These are phyloP conservation scores for Hemistola chrysoprasaria DNA, from an alignment of 2,888 invertebrate genomes.

Conservation along the genomic window DNA sequence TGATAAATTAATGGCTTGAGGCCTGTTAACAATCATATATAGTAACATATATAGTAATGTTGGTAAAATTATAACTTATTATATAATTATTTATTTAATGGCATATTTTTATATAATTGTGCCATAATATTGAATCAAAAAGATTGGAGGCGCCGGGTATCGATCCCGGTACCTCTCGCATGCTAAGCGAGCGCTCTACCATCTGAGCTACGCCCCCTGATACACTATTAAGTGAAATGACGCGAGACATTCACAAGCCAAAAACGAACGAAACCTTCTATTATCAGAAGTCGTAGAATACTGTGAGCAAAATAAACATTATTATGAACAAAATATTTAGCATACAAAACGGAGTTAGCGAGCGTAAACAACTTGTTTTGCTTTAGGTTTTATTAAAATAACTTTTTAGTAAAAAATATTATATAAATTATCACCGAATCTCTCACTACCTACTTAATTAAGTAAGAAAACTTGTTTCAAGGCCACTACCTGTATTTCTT, in stretches of 20 bases:
- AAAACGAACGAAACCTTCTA: too few relatives aligned
- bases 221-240: too few relatives aligned
- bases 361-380: slow-evolving; percentile 13
- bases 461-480: slow-evolving; percentile 7
- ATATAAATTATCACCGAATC: slow-evolving; percentile 5
- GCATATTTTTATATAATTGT: too few relatives aligned
- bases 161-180: slow-evolving; percentile 82
- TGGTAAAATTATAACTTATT: too few relatives aligned
- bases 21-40: too few relatives aligned
- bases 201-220: slow-evolving; percentile 83
- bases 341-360: not conserved
- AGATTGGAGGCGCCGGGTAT: slow-evolving; percentile 79
- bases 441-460: not conserved
- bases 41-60: too few relatives aligned
- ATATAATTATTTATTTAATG: too few relatives aligned
- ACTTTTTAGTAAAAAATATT: slow-evolving; percentile 1
- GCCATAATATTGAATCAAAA: too few relatives aligned
- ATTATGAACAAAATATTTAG: too few relatives aligned
- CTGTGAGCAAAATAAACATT: too few relatives aligned
- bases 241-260: too few relatives aligned
- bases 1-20: slow-evolving; percentile 3
- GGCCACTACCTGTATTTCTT: slow-evolving; percentile 13
- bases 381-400: slow-evolving; percentile 5
- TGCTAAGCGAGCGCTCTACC: slow-evolving; percentile 83
- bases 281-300: too few relatives aligned